phyloP scores from a whole-genome alignment of 2,888 invertebrate genomes.

The Microplitis manilae region DNA sequence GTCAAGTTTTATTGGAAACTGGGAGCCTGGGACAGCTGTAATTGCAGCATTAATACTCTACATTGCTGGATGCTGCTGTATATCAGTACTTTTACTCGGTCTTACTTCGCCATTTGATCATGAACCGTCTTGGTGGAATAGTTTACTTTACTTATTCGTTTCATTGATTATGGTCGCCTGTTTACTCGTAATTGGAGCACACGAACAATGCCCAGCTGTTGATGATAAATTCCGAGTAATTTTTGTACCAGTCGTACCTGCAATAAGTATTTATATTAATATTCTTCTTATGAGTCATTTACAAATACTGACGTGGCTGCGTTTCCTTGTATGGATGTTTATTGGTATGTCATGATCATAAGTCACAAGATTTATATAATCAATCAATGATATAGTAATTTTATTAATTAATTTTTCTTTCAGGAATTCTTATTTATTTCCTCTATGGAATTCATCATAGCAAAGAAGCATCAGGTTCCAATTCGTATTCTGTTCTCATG shows the following conservation, averaged over 20 bases:
- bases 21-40: conserved; percentile 84
- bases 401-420: conserved; percentile 52
- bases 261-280: conserved; percentile 85
- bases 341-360: conserved; percentile 75
- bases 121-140: conserved; percentile 78
- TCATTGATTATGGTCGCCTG: conserved; percentile 78
- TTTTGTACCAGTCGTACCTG: conserved; percentile 84
- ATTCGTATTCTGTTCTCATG: conserved; percentile 78
- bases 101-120: background rate
- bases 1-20: conserved; percentile 81
- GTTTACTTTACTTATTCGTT: conserved; percentile 77
- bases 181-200: conserved; percentile 82
- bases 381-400: too few species aligned
- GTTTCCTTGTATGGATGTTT: conserved; percentile 90
- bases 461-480: conserved; percentile 80
- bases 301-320: conserved; percentile 85
- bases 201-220: conserved; percentile 80
- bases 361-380: background rate
- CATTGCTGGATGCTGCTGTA: conserved; percentile 78
- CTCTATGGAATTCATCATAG: conserved; percentile 90
- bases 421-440: conserved; percentile 87
- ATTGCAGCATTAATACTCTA: conserved; percentile 82
- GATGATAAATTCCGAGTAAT: conserved; percentile 86
- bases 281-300: conserved; percentile 88
- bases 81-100: conserved; percentile 68